A percentile compares a stretch with the other conserved stretches of the same genome.
Evolutionary conservation across 2,797 vertebrate genomes (phyloP).

Genomic region (Rhynchonycteris naso): DNA sequence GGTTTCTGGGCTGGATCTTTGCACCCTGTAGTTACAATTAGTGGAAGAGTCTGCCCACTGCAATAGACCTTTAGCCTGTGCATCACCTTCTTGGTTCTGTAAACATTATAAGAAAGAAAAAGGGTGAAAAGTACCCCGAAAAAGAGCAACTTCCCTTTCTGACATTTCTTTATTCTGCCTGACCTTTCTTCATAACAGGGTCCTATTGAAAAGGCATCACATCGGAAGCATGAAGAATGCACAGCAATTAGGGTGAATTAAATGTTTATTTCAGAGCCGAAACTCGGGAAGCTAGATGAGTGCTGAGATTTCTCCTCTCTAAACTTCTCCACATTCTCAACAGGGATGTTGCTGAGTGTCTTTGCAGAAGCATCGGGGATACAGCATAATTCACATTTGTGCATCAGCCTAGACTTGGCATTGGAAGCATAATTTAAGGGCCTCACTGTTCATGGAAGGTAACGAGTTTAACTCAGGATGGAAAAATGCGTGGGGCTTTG

Average conservation of each 20-base stretch:
- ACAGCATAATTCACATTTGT: not conserved
- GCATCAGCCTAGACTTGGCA: not conserved
- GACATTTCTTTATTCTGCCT: constrained; percentile 62
- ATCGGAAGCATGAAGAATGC: constrained; percentile 43
- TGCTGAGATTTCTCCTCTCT: constrained; percentile 21
- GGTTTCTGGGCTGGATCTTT: not conserved
- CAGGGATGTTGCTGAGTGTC: not conserved
- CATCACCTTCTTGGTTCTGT: constrained; percentile 35
- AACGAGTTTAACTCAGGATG: not conserved
- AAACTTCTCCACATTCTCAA: not conserved
- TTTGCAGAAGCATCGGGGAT: constrained; percentile 38
- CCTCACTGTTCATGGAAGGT: not conserved
- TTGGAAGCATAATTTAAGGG: not conserved
- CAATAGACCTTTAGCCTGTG: not conserved
- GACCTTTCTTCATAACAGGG: constrained; percentile 32
- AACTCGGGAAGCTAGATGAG: not conserved
- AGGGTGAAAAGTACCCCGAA: constrained; percentile 59
- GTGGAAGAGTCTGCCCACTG: rapidly evolving
- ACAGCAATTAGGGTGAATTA: constrained; percentile 44
- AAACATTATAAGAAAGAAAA: constrained; percentile 33
- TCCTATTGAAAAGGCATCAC: constrained; percentile 54
- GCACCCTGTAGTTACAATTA: not conserved
- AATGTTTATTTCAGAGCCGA: constrained; percentile 55
- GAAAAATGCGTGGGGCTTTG: not conserved
- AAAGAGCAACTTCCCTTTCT: constrained; percentile 47